Evolutionary conservation across 1,140 invertebrate species (phyloP), one percentile per base, ranked within the genome.

Genomic region (Drosophila sp.): DNA sequence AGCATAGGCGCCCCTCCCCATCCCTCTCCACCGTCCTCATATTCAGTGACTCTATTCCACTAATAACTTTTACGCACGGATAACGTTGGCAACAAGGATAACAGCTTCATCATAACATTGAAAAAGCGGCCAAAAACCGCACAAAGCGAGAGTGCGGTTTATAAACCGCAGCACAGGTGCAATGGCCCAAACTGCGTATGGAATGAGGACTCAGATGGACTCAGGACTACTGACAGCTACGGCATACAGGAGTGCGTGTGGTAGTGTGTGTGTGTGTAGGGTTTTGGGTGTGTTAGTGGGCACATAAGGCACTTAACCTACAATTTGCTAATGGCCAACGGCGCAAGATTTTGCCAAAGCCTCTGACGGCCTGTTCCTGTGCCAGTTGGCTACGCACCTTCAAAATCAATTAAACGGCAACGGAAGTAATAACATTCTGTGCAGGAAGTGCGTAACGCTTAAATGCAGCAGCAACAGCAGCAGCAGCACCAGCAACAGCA

Each of bases 381-480:
- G 21, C 41, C 72, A 32, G 63, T 53, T 66, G n/a, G 61, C 45
- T 48, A 89, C 57, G 76, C 82, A 83, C 83, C 83, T 87, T 87
- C 83, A 72, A 89, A 87, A 87, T 87, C 83, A 87, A 87, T 87
- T 89, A 87, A 87, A 89, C 46, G 83, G 76, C 83, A 87, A 80
- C 83, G 83, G 83, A 87, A 83, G 83, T 89, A 87, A 87, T 89
- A 87, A 89, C 83, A 89, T 83, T 87, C 69, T 78, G 69, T 69
- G 62, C 82, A 81, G 82, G 82, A 87, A 87, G 82, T 87, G 82
- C 78, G 83, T 89, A 82, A 64, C 79, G 82, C 62, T 86, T 84
- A 84, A 84, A 80, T 84, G 80, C 80, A 80, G 78, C 80, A 59
- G 11, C 54, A 67, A 29, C 40, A 67, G n/a, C 54, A 41, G 4